Evolutionary conservation across 2,888 invertebrate genomes (phyloP).

Genomic region (Artemia sp.): DNA sequence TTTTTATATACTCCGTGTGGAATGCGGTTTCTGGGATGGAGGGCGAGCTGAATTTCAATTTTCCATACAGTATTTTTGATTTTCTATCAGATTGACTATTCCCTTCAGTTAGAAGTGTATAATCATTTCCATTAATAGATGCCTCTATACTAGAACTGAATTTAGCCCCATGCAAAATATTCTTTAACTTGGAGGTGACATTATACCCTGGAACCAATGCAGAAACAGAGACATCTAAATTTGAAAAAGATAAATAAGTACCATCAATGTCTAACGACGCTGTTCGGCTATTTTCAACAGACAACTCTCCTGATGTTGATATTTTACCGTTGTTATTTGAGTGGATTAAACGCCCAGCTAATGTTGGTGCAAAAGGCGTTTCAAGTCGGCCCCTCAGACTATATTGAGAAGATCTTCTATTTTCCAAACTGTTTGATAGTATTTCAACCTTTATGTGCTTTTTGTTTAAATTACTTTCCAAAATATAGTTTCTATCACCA

Average conservation of each 20-base stretch:
- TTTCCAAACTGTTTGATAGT: conserved; percentile 17
- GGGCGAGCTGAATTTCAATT: not conserved
- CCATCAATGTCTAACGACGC: conserved; percentile 21
- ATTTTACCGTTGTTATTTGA: conserved; percentile 18
- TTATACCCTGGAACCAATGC: conserved; percentile 19
- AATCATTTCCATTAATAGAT: conserved; percentile 21
- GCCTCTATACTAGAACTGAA: conserved; percentile 19
- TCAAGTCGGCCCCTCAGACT: conserved; percentile 18
- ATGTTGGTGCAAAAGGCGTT: conserved; percentile 20
- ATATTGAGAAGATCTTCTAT: conserved; percentile 13
- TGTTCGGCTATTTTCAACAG: conserved; percentile 19
- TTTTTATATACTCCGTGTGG: not conserved
- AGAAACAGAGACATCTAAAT: conserved; percentile 20
- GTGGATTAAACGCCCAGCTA: conserved; percentile 19
- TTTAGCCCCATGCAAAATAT: conserved; percentile 14
- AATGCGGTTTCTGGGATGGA: not conserved
- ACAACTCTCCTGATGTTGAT: conserved; percentile 16
- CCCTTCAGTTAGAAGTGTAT: conserved; percentile 5
- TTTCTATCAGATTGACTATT: conserved; percentile 3
- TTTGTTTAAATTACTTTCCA: conserved; percentile 19
- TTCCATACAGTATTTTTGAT: not conserved
- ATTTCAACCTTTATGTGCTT: conserved; percentile 17
- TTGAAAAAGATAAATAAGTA: conserved; percentile 18
- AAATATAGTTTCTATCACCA: conserved; percentile 12
- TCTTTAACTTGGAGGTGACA: conserved; percentile 16